These are phyloP conservation scores for Galerucella calmariensis DNA, from an alignment of 2,888 invertebrate species.

Conservation along the genomic window DNA sequence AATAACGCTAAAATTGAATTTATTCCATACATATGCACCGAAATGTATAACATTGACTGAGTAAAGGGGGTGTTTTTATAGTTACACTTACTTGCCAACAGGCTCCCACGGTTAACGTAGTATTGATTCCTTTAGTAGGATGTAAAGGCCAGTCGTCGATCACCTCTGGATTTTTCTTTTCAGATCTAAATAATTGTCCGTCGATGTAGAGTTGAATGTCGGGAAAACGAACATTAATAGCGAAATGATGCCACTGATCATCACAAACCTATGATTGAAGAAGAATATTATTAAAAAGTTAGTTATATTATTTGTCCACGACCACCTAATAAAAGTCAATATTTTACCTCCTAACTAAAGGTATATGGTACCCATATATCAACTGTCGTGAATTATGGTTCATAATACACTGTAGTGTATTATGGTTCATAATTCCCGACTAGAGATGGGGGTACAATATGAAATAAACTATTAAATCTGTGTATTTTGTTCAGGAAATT, in stretches of 20 bases:
- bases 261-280: slow-evolving; percentile 80
- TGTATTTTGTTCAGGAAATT: too few relatives aligned
- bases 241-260: slow-evolving; percentile 98
- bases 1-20: too few relatives aligned
- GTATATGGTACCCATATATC: too few relatives aligned
- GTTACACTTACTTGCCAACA: slow-evolving; percentile 87
- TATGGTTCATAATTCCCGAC: too few relatives aligned
- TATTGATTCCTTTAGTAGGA: slow-evolving; percentile 92
- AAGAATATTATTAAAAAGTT: not conserved
- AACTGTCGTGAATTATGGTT: too few relatives aligned
- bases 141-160: slow-evolving; percentile 99
- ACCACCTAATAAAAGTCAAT: too few relatives aligned
- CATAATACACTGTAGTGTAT: too few relatives aligned
- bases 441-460: too few relatives aligned
- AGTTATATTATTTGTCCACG: too few relatives aligned
- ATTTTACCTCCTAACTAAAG: too few relatives aligned
- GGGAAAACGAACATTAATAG: slow-evolving; percentile 92
- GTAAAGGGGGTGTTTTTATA: not conserved
- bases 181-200: slow-evolving; percentile 75
- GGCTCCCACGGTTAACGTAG: slow-evolving; percentile 93
- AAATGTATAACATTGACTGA: not conserved
- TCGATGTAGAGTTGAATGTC: slow-evolving; percentile 90
- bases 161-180: slow-evolving; percentile 91
- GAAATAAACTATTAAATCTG: too few relatives aligned
- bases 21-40: too few relatives aligned